Percentiles rank a stretch among this genome's conserved stretches.
Evolutionary conservation across 2,888 invertebrate species (phyloP).

Genomic region (Pristionchus arcanus): DNA sequence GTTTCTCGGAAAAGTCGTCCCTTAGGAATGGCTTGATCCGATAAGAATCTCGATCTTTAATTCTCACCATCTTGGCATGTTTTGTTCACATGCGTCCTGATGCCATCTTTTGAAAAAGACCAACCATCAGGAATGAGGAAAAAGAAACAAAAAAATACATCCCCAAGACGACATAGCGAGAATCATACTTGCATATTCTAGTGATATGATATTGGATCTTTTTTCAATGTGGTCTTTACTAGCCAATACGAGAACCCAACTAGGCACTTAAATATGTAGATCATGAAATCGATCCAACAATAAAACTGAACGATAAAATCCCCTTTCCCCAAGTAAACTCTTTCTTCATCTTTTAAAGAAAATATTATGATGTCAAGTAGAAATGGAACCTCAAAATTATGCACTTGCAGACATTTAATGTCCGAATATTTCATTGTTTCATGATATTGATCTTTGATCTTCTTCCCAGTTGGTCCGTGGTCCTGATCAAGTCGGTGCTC

Average conservation of each 20-base stretch:
- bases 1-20: background rate
- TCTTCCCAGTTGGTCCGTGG: slow-evolving; percentile 73
- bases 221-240: no score
- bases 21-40: background rate
- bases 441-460: background rate
- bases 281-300: no score
- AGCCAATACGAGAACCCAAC: no score
- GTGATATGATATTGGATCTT: no score
- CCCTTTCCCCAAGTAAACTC: no score
- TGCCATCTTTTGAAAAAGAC: background rate
- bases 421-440: no score
- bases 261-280: no score
- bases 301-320: no score
- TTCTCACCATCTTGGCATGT: background rate
- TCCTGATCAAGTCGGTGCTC: slow-evolving; percentile 73
- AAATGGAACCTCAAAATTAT: background rate
- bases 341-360: no score
- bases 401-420: background rate
- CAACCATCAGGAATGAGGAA: background rate
- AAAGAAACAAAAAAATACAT: background rate
- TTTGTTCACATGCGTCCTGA: background rate
- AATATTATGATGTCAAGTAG: background rate
- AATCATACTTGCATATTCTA: no score
- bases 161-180: background rate
- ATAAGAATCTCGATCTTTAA: background rate